These are phyloP conservation scores for Batillaria attramentaria DNA, from an alignment of 1,140 invertebrate genomes.

Conservation along the genomic window DNA sequence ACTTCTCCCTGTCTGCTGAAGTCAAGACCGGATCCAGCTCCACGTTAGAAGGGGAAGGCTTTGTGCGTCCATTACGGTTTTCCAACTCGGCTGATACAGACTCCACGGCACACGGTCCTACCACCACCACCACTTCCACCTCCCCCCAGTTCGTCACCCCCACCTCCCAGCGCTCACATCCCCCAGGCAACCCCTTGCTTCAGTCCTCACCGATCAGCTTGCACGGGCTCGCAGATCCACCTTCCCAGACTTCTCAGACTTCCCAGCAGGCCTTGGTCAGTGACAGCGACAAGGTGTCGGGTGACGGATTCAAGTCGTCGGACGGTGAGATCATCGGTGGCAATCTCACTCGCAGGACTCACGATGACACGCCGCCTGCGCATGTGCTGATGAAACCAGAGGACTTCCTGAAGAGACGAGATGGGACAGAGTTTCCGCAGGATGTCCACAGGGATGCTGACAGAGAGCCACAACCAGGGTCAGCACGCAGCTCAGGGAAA, in stretches of 20 bases:
- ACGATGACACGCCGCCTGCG: constrained; percentile 10
- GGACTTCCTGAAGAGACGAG: constrained; percentile 40
- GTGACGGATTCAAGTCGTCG: constrained; percentile 7
- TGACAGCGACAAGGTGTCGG: neutral
- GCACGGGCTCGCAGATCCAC: neutral
- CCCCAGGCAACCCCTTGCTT: constrained; percentile 23
- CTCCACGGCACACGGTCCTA: constrained; percentile 19
- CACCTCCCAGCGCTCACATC: constrained; percentile 11
- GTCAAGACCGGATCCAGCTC: constrained; percentile 18
- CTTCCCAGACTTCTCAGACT: neutral
- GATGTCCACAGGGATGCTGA: neutral
- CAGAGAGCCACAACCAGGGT: neutral
- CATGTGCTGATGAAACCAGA: constrained; percentile 40
- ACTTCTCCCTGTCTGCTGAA: constrained; percentile 5
- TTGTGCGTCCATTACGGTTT: neutral
- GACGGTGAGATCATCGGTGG: constrained; percentile 19
- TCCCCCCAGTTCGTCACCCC: constrained; percentile 27
- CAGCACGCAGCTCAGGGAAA: neutral
- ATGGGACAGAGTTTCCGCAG: neutral
- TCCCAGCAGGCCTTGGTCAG: neutral
- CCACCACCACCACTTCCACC: constrained; percentile 6
- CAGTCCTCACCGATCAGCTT: constrained; percentile 21
- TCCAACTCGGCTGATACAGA: constrained; percentile 25
- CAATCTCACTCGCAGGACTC: constrained; percentile 1
- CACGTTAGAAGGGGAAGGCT: neutral